Conservation (phyloP, 2,797 vertebrate species). For the Lagorchestes hirsutus region DNA sequence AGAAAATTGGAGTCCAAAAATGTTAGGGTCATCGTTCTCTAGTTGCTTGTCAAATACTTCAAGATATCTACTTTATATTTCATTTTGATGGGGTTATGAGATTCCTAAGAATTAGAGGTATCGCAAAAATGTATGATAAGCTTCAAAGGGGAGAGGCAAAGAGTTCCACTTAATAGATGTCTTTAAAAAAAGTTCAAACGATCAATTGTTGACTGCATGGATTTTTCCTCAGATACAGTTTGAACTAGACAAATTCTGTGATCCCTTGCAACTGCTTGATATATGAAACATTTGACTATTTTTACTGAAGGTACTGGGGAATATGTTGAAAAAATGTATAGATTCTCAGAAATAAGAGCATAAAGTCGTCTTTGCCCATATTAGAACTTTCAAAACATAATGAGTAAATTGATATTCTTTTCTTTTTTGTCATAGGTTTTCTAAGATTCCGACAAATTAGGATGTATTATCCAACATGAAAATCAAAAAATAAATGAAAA, state of each 20-base stretch:
- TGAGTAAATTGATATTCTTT: neutral
- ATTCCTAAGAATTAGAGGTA: neutral
- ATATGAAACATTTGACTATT: neutral
- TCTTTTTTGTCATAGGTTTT: neutral
- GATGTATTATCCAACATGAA: neutral
- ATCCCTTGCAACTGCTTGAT: neutral
- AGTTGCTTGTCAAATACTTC: neutral
- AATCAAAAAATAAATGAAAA: neutral
- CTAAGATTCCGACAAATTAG: neutral
- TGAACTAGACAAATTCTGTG: neutral
- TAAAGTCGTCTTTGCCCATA: neutral
- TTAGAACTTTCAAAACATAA: neutral
- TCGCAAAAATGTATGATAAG: neutral
- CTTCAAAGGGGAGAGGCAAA: neutral
- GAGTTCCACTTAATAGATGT: neutral
- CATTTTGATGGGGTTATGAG: neutral
- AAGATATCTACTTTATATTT: neutral
- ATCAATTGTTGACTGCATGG: neutral
- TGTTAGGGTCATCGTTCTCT: neutral
- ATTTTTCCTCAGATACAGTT: neutral
- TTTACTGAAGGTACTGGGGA: neutral
- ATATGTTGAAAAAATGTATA: neutral
- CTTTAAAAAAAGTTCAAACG: neutral
- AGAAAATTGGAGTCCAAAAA: neutral
- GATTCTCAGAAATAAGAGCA: neutral